Evolutionary conservation across 64 coral and sea anemone genomes (phyloP).

Genomic region (Dendronephthya gigantea): DNA sequence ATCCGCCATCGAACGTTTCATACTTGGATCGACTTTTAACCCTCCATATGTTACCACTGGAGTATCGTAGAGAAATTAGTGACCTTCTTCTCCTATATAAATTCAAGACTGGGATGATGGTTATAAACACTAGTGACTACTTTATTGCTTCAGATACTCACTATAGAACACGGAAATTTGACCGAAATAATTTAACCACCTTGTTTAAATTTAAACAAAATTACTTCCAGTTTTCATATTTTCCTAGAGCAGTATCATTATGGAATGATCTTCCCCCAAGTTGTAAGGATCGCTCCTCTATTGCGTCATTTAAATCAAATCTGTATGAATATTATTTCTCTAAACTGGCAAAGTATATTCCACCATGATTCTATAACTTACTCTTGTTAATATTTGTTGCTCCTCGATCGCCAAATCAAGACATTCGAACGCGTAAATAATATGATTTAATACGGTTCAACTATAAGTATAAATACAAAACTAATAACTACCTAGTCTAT

Average conservation of each 20-base stretch:
- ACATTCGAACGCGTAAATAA: no score
- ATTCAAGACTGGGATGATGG: neutral
- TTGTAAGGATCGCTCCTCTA: no score
- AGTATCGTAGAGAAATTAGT: neutral
- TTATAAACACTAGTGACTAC: neutral
- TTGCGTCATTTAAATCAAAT: no score
- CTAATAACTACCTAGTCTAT: no score
- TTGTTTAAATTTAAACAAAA: neutral
- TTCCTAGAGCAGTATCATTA: neutral
- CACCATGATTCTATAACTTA: no score
- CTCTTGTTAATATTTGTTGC: no score
- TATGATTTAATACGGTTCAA: no score
- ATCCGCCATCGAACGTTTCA: neutral
- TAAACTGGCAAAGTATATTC: no score
- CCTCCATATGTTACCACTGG: neutral
- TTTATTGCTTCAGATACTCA: neutral
- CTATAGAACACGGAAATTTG: neutral
- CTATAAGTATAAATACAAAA: no score
- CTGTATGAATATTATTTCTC: no score
- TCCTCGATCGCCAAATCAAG: no score
- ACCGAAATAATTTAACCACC: neutral
- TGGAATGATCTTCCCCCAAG: no score
- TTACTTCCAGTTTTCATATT: neutral
- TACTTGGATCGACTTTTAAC: neutral
- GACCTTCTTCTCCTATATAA: neutral